Percentiles rank a stretch among this genome's conserved stretches.
Conservation (phyloP, 2,113 vertebrate genomes). For the Deroptyus accipitrinus region DNA sequence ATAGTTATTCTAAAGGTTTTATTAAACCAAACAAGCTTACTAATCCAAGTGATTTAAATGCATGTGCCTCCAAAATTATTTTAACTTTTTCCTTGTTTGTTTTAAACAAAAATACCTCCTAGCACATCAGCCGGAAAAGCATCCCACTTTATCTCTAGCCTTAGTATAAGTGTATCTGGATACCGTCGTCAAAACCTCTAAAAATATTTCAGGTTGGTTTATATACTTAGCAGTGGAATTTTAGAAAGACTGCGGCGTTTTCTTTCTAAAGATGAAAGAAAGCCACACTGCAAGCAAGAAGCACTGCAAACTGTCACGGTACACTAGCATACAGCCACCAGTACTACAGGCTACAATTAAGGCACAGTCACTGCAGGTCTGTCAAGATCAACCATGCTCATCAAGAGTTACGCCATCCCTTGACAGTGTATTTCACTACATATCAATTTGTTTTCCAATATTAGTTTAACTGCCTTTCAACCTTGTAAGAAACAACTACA, state of each 20-base stretch:
- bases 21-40: neutral
- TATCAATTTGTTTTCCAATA: neutral
- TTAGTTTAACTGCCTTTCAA: neutral
- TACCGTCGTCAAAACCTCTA: neutral
- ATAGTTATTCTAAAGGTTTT: neutral
- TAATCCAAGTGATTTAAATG: neutral
- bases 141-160: neutral
- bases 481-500: neutral
- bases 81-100: neutral
- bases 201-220: neutral
- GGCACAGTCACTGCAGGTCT: neutral
- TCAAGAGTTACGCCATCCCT: neutral
- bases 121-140: neutral
- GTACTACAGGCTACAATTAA: neutral
- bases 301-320: neutral
- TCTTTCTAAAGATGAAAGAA: neutral
- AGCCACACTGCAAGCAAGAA: neutral
- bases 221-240: neutral
- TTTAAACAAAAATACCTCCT: neutral
- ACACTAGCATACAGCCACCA: accelerated
- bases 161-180: neutral
- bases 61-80: neutral
- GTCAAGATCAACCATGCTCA: neutral
- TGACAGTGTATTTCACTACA: neutral
- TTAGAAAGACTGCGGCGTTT: neutral